Evolutionary conservation across 23 tunicate genomes (phyloP).

Genomic region (Halocynthia roretzi): DNA sequence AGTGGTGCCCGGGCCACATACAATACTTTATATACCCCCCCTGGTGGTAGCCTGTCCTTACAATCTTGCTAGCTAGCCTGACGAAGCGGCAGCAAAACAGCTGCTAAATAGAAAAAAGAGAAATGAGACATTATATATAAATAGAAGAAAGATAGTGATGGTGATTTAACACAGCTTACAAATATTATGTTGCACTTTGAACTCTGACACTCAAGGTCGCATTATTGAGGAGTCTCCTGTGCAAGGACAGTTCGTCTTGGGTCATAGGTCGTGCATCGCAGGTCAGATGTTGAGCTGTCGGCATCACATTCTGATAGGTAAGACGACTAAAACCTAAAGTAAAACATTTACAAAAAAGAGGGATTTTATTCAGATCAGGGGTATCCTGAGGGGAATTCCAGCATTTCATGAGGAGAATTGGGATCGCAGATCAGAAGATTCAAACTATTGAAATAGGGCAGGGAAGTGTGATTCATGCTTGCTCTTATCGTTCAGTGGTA

Average conservation of each 20-base stretch:
- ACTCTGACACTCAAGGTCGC: conserved; percentile 17
- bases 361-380: neutral
- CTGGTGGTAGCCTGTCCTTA: no score
- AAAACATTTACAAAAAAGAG: neutral
- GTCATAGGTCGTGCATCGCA: conserved; percentile 24
- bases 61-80: no score
- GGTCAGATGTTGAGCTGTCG: conserved; percentile 21
- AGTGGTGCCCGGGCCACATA: no score
- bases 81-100: no score
- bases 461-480: no score
- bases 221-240: conserved; percentile 7
- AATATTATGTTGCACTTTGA: conserved; percentile 4
- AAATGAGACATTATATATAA: no score
- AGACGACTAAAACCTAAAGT: conserved; percentile 7
- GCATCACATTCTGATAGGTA: conserved; percentile 10
- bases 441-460: neutral
- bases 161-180: no score
- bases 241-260: conserved; percentile 12
- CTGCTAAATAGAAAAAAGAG: no score
- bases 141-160: no score
- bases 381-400: neutral
- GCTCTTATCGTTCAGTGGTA: no score
- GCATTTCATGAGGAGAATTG: no score
- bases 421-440: neutral
- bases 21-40: no score